A percentile compares a stretch with the other conserved stretches of the same genome.
Conservation (phyloP, 2,888 invertebrate species). For the Leucophora obtusa region DNA sequence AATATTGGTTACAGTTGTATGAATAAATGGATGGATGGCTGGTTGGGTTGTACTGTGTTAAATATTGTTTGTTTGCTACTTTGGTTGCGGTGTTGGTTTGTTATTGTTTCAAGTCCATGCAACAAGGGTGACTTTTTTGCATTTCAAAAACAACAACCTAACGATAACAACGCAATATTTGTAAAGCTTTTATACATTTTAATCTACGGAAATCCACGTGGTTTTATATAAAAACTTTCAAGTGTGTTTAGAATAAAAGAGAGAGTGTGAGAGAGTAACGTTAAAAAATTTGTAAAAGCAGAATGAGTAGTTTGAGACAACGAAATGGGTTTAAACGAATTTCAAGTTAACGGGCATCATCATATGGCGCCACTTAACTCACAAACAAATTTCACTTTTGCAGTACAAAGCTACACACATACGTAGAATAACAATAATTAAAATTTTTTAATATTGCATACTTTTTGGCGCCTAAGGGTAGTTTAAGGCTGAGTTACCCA, state of each 20-base stretch:
- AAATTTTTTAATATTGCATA: constrained; percentile 68
- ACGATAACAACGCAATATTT: constrained; percentile 55
- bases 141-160: constrained; percentile 27
- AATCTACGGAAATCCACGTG: constrained; percentile 66
- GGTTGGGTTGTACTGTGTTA: constrained; percentile 56
- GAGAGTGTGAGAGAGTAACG: constrained; percentile 5
- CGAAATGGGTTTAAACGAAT: constrained; percentile 59
- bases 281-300: not conserved
- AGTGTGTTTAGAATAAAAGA: constrained; percentile 28
- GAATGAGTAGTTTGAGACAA: constrained; percentile 7
- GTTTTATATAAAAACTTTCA: constrained; percentile 52
- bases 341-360: constrained; percentile 74
- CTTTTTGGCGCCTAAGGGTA: constrained; percentile 67
- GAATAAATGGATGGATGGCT: constrained; percentile 56
- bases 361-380: constrained; percentile 69
- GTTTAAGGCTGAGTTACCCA: constrained; percentile 64
- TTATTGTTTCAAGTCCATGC: constrained; percentile 57
- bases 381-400: constrained; percentile 67
- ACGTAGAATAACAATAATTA: not conserved
- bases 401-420: constrained; percentile 11
- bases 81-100: constrained; percentile 57
- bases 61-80: constrained; percentile 52
- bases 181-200: constrained; percentile 64
- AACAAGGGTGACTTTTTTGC: constrained; percentile 55
- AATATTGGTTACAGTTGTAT: constrained; percentile 57